Base-by-base conservation (phyloP, 1,140 invertebrate genomes). In the Listronotus bonariensis region DNA sequence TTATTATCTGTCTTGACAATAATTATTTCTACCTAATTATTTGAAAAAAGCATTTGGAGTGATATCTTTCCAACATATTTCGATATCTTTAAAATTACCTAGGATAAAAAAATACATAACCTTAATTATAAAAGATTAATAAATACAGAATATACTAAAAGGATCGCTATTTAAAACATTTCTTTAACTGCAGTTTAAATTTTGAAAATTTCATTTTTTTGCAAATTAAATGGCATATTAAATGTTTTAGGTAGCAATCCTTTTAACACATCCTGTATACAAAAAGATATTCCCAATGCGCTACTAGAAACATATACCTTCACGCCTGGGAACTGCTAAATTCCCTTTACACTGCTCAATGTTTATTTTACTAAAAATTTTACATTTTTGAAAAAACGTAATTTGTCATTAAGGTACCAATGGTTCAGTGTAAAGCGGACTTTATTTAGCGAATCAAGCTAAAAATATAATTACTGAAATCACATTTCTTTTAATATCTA, bases 31-130 rank as follows among this genome's bases (percentile, higher is more conserved):
- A 63, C 26, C 31, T 55, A 48, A 17, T 34, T 52, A 62, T 45
- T 66, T 60, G 56, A 68, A 69, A 66, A 57, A 69, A 67, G 59
- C 65, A 55, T 62, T 54, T 46, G 63, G 20, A 52, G 63, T 42
- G 68, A 69, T 67, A 69, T 69, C 64, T 49, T 66, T 54, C 62
- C 60, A 69, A 69, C 68, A 69, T 69, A 69, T 69, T 57, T 66
- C 36, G 68, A 69, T 69, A 69, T 69, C 68, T 59, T 53, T 38
- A 56, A 65, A 65, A 62, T 62, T 43, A 62, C 59, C 51, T 65
- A 57, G 64, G 18, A 36, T 67, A 69, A 69, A 64, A 69, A 63
- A 67, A 57, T 66, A 66, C 18, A 66, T 59, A 60, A 46, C 40
- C 64, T 66, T 59, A 62, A 43, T 38, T 6, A 18, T n/a, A 26